These are phyloP conservation scores for Melanostoma scalare DNA, from an alignment of 2,888 invertebrate genomes.

Conservation along the genomic window DNA sequence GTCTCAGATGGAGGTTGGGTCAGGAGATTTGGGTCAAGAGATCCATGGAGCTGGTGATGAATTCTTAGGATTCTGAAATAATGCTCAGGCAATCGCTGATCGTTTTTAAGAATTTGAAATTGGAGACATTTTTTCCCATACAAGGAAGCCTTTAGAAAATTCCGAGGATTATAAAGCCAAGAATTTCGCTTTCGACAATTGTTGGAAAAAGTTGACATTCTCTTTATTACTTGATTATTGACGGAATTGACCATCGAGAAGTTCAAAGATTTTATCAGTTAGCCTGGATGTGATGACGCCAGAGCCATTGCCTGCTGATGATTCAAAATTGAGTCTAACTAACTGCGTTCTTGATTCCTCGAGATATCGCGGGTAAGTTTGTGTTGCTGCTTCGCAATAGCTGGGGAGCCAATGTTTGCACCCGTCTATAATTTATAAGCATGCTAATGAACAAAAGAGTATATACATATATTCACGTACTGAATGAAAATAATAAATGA, in stretches of 20 bases:
- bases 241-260: constrained; percentile 86
- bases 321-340: constrained; percentile 87
- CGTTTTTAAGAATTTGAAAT: constrained; percentile 89
- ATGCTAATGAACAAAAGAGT: neutral
- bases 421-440: constrained; percentile 82
- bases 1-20: constrained; percentile 90
- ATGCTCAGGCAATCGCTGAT: constrained; percentile 89
- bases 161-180: constrained; percentile 83
- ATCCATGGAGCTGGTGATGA: constrained; percentile 91
- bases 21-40: too few species aligned
- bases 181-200: constrained; percentile 86
- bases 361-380: constrained; percentile 90
- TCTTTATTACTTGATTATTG: constrained; percentile 86
- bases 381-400: constrained; percentile 87
- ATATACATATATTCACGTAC: too few species aligned
- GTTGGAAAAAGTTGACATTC: constrained; percentile 87
- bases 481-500: too few species aligned
- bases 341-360: constrained; percentile 93
- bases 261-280: constrained; percentile 90
- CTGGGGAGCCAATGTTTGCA: constrained; percentile 87
- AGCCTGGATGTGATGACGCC: constrained; percentile 94
- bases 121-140: constrained; percentile 88
- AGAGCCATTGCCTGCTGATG: constrained; percentile 91
- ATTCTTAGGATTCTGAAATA: constrained; percentile 91
- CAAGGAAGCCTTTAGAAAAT: constrained; percentile 84